Conservation (phyloP, 2,888 invertebrate genomes). For the Pemphredon lugubris region DNA sequence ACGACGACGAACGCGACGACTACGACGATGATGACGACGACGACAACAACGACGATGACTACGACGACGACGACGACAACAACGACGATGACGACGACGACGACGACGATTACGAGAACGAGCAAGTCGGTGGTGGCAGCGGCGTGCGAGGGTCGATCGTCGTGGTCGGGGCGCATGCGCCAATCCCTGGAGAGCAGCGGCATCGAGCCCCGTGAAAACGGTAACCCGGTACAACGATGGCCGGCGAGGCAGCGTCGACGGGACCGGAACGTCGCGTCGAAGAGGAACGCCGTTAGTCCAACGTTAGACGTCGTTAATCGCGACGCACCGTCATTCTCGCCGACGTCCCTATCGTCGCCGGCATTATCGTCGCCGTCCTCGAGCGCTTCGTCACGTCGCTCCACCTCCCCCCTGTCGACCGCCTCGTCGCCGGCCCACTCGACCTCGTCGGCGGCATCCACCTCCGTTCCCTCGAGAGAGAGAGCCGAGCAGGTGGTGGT, state of each 20-base stretch:
- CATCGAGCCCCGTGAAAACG: constrained; percentile 74
- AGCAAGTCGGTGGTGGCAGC: constrained; percentile 54
- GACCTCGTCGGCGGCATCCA: constrained; percentile 29
- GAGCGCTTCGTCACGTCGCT: constrained; percentile 42
- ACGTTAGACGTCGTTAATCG: not conserved
- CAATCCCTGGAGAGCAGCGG: constrained; percentile 80
- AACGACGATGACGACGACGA: constrained; percentile 16
- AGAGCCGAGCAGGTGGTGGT: not conserved
- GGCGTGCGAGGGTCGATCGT: constrained; percentile 68
- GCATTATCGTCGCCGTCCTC: constrained; percentile 46
- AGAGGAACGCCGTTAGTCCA: no score
- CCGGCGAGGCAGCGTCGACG: constrained; percentile 43
- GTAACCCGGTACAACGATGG: constrained; percentile 79
- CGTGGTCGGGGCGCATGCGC: constrained; percentile 79
- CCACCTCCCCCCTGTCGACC: constrained; percentile 50
- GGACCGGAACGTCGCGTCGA: constrained; percentile 13
- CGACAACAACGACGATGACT: constrained; percentile 5
- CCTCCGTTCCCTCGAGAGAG: constrained; percentile 18
- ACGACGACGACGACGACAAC: constrained; percentile 11
- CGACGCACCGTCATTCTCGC: constrained; percentile 24
- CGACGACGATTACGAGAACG: constrained; percentile 37
- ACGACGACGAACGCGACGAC: constrained; percentile 15
- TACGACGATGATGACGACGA: constrained; percentile 26
- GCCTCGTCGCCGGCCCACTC: constrained; percentile 52
- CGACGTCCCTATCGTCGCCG: constrained; percentile 51